phyloP scores from a whole-genome alignment of 2,113 vertebrate genomes.

The Capricornis sumatraensis region DNA sequence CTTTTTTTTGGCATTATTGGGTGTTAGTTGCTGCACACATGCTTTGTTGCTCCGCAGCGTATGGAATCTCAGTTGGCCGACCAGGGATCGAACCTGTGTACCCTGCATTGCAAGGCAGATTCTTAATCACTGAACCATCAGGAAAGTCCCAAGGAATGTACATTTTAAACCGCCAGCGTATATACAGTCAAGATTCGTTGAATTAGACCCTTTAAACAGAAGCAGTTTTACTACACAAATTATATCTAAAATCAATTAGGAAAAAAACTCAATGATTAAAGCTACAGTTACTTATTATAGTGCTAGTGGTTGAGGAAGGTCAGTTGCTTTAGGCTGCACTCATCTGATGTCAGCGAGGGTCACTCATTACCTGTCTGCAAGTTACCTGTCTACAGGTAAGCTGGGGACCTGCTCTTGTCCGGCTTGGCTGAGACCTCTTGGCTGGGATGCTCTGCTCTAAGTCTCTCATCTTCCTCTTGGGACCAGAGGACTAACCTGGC shows the following conservation, averaged over 20 bases:
- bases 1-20: background rate
- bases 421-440: background rate
- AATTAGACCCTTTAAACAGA: background rate
- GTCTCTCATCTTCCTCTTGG: background rate
- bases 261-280: background rate
- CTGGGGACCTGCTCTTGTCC: background rate
- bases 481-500: background rate
- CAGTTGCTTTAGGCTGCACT: background rate
- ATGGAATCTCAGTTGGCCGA: background rate
- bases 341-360: background rate
- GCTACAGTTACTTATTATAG: background rate
- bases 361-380: background rate
- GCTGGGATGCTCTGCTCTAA: background rate
- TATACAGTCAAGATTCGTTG: background rate
- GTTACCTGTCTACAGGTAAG: background rate
- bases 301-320: background rate
- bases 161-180: background rate
- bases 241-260: background rate
- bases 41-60: accelerated
- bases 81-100: background rate
- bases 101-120: background rate
- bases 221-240: background rate
- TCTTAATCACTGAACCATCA: background rate
- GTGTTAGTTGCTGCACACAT: background rate
- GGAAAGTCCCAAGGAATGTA: background rate